Conservation (phyloP, 2,797 vertebrate species). For the Alauda arvensis region DNA sequence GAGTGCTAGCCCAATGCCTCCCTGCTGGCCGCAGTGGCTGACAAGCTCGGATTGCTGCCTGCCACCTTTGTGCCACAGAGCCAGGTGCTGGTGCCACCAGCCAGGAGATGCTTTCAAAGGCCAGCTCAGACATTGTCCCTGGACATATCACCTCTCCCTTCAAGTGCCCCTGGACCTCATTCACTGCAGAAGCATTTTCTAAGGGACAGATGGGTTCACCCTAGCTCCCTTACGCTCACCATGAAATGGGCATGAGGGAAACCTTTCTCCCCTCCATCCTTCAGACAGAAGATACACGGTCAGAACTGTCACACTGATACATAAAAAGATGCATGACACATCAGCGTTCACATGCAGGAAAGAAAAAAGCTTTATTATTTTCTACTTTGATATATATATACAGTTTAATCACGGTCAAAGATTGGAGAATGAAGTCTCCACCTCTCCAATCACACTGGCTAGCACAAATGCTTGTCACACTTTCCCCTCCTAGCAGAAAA, state of each 20-base stretch:
- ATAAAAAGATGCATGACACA: too few relatives aligned
- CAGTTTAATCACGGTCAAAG: too few relatives aligned
- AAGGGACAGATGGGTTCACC: background rate
- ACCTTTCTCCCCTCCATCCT: background rate
- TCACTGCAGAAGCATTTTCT: background rate
- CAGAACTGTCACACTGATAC: too few relatives aligned
- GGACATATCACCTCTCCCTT: background rate
- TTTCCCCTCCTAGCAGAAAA: too few relatives aligned
- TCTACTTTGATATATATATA: too few relatives aligned
- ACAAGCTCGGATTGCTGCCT: background rate
- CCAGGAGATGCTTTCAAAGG: background rate
- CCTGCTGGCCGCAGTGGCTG: background rate
- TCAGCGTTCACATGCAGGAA: too few relatives aligned
- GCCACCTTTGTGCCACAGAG: background rate
- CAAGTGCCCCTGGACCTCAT: background rate
- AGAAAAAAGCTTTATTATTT: too few relatives aligned
- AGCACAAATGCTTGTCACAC: too few relatives aligned
- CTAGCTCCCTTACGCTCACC: background rate
- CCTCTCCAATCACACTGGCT: too few relatives aligned
- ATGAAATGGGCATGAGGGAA: background rate
- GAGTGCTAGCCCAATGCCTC: background rate
- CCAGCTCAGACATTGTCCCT: background rate
- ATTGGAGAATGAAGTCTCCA: too few relatives aligned
- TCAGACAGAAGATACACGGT: background rate
- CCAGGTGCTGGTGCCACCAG: fast-evolving